Evolutionary conservation across 2,888 invertebrate species (phyloP).

Genomic region (Volucella inanis): DNA sequence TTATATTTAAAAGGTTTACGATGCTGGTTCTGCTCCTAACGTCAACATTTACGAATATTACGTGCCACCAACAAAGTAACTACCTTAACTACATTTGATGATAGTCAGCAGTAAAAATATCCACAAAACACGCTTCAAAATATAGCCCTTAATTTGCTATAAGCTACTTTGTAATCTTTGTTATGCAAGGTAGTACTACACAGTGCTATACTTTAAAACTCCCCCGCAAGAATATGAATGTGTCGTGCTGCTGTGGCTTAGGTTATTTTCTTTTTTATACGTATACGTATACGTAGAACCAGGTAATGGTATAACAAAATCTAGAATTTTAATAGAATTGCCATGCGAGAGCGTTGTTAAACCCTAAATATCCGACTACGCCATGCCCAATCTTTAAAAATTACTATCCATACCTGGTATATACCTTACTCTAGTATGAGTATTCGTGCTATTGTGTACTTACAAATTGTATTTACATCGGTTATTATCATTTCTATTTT

Average conservation of each 20-base stretch:
- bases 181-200: slow-evolving; percentile 19
- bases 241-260: neutral
- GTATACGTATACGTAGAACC: neutral
- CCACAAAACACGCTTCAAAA: slow-evolving; percentile 19
- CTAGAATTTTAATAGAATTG: slow-evolving; percentile 32
- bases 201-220: slow-evolving; percentile 11
- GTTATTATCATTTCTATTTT: slow-evolving; percentile 33
- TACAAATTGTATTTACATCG: slow-evolving; percentile 42
- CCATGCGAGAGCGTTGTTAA: slow-evolving; percentile 44
- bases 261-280: neutral
- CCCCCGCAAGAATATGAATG: slow-evolving; percentile 13
- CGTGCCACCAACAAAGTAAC: neutral
- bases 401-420: neutral
- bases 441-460: slow-evolving; percentile 50
- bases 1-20: slow-evolving; percentile 1
- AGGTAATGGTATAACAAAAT: slow-evolving; percentile 26
- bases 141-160: slow-evolving; percentile 7
- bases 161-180: slow-evolving; percentile 16
- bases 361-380: neutral
- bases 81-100: slow-evolving; percentile 9
- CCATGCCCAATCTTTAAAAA: neutral
- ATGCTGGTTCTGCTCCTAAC: neutral
- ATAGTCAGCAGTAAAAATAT: slow-evolving; percentile 8
- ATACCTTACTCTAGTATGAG: neutral
- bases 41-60: neutral